Percentiles rank a stretch among this genome's conserved stretches.
Conservation (phyloP, 2,797 vertebrate species). For the Scarus forsteni region DNA sequence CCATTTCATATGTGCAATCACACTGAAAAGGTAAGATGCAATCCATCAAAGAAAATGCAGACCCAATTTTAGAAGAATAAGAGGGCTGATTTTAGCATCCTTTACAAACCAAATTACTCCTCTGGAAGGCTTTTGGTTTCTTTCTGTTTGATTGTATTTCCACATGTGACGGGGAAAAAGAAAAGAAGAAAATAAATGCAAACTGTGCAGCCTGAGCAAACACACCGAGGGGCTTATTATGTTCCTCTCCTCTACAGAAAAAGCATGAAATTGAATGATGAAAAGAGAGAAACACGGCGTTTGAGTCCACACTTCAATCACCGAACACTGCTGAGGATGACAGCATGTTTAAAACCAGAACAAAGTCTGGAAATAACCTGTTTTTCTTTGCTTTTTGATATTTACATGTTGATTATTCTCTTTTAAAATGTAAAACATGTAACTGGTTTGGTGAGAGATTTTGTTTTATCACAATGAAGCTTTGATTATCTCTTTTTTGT, state of each 20-base stretch:
- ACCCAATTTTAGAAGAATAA: not conserved
- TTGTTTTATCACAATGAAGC: too few species aligned
- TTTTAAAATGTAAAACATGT: not conserved
- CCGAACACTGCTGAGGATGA: not conserved
- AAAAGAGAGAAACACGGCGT: slow-evolving; percentile 10
- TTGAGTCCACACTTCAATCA: slow-evolving; percentile 1
- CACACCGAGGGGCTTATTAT: slow-evolving; percentile 26
- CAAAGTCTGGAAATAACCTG: not conserved
- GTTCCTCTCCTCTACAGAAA: slow-evolving; percentile 9
- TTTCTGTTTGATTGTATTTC: slow-evolving; percentile 8
- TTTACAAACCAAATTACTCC: not conserved
- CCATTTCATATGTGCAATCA: not conserved
- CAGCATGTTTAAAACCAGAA: too few species aligned
- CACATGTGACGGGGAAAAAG: not conserved
- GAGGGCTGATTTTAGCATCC: not conserved
- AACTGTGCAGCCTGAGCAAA: slow-evolving; percentile 8
- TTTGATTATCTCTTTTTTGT: too few species aligned
- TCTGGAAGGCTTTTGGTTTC: not conserved
- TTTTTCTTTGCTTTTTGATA: not conserved
- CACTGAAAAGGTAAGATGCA: not conserved
- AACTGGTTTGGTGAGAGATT: too few species aligned
- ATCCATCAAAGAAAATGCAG: not conserved
- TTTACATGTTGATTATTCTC: not conserved
- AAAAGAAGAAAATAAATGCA: slow-evolving; percentile 12
- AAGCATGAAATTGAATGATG: slow-evolving; percentile 22